Evolutionary conservation across 2,113 vertebrate genomes (phyloP), one percentile per base, ranked within the genome.

Genomic region (Peromyscus polionotus): DNA sequence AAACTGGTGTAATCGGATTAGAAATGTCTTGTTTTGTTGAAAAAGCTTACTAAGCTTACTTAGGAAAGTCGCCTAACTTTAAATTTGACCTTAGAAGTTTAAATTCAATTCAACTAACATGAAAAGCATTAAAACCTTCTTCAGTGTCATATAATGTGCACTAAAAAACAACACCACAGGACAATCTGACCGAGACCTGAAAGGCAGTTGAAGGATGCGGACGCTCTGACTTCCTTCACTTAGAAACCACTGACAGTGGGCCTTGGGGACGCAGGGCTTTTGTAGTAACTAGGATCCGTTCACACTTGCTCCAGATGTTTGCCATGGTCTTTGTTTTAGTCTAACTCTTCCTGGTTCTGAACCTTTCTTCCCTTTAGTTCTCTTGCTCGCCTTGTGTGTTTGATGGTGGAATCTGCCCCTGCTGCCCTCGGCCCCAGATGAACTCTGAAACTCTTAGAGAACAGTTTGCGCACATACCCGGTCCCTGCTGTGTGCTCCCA

Each of bases 361-460:
- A 9, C 70, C 7, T 54, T 59, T 83, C 33, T 59, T 61, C 92
- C 11, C 93, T 88, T 77, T 0, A 0, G 39, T 42, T 42, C 8
- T 77, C 61, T 79, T 70, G 31, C 20, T 51, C 48, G 61, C 13
- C 39, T 19, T 70, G 3, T n/a, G 14, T 91, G 31, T 80, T 97
- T 85, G 88, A 92, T 54, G n/a, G 42, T 92, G 84, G 63, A 93
- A 88, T 95, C 93, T 96, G 84, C 31, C 57, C 65, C 93, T 54
- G 17, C 14, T 10, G 39, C 14, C n/a, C 28, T 26, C 19, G 8
- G 36, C 61, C 45, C 26, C 31, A 12, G 8, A 5, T 11, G 59
- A 95, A 86, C 57, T 95, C 79, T 72, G 51, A 67, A 97, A 81
- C 63, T 65, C 63, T 93, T 45, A 84, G 92, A 95, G 65, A 92